Percentiles rank a stretch among this genome's conserved stretches.
Conservation (phyloP, 2,797 vertebrate species). For the Poeciliopsis infans region DNA sequence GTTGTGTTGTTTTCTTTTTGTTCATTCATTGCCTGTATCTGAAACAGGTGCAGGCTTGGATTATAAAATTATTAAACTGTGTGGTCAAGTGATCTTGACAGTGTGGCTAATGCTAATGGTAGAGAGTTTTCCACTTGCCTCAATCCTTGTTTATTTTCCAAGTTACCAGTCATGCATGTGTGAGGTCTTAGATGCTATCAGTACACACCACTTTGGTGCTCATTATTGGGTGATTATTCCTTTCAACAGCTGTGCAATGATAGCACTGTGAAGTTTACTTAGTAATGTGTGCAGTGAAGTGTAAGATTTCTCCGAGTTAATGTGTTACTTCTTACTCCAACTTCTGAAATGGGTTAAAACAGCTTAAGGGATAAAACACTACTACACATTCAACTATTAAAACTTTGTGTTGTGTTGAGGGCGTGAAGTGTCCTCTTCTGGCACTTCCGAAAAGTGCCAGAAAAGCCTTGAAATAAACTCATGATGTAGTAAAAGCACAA, state of each 20-base stretch:
- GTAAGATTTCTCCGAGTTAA: slow-evolving; percentile 70
- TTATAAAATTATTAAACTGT: background rate
- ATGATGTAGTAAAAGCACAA: background rate
- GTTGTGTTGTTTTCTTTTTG: slow-evolving; percentile 7
- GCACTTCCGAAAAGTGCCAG: background rate
- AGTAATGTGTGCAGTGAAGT: slow-evolving; percentile 41
- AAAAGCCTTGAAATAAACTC: background rate
- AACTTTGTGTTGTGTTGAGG: slow-evolving; percentile 20
- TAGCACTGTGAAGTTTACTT: slow-evolving; percentile 37
- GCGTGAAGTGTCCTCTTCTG: background rate
- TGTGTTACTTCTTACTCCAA: slow-evolving; percentile 31
- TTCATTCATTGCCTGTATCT: slow-evolving; percentile 23
- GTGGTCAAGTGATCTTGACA: slow-evolving; percentile 9
- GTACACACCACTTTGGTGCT: slow-evolving; percentile 16
- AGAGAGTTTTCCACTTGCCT: slow-evolving; percentile 1
- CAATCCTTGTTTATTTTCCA: background rate
- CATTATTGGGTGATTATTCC: slow-evolving; percentile 51
- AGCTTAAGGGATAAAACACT: slow-evolving; percentile 41
- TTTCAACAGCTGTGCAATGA: slow-evolving; percentile 64
- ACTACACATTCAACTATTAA: slow-evolving; percentile 40
- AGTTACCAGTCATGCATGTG: slow-evolving; percentile 8
- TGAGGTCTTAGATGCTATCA: slow-evolving; percentile 5
- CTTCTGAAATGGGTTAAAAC: slow-evolving; percentile 54
- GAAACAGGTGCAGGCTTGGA: slow-evolving; percentile 14
- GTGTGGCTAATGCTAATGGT: slow-evolving; percentile 4